These are phyloP conservation scores for Tragelaphus buxtoni DNA, from an alignment of 2,113 vertebrate genomes.

Conservation along the genomic window DNA sequence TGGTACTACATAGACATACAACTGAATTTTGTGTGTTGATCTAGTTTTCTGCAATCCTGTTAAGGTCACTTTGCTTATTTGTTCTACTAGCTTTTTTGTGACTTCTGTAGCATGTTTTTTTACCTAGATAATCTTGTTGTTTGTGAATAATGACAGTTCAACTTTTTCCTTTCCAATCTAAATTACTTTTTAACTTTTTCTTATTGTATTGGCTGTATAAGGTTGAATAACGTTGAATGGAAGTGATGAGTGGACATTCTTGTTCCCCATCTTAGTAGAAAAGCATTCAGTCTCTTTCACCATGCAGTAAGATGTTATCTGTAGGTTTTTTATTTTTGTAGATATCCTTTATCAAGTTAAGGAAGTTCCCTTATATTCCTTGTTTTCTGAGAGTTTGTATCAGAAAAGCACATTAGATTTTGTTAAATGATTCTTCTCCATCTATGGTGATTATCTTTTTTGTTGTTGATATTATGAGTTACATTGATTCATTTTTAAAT, in stretches of 20 bases:
- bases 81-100: not conserved
- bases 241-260: not conserved
- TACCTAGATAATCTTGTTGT: not conserved
- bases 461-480: not conserved
- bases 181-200: not conserved
- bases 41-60: not conserved
- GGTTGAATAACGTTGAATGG: not conserved
- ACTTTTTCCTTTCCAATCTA: not conserved
- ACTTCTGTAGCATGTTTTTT: not conserved
- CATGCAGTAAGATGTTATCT: not conserved
- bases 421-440: not conserved
- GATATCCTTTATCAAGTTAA: not conserved
- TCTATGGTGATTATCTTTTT: not conserved
- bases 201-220: not conserved
- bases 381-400: not conserved
- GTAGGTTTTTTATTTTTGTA: not conserved
- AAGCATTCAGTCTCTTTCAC: not conserved
- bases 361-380: not conserved
- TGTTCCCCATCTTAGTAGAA: not conserved
- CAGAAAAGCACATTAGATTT: not conserved
- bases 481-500: not conserved
- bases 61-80: not conserved
- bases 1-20: not conserved
- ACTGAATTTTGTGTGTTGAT: not conserved
- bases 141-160: not conserved